A percentile compares a stretch with the other conserved stretches of the same genome.
Conservation (phyloP, 2,113 vertebrate genomes). For the Dicaeum eximium region DNA sequence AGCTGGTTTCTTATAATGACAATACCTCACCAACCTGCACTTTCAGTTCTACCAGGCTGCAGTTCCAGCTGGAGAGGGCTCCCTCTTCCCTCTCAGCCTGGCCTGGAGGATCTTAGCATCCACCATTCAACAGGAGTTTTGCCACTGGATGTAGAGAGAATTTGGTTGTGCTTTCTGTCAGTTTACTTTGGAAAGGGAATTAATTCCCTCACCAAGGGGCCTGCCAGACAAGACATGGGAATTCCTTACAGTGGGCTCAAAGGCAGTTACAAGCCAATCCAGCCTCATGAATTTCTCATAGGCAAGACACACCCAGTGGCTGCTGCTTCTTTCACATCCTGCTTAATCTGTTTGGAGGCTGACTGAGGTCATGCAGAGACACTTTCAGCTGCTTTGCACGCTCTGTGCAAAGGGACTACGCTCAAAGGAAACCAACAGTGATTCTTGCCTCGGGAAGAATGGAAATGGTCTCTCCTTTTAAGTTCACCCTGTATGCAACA, state of each 20-base stretch:
- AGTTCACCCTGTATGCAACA: neutral
- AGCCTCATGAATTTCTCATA: neutral
- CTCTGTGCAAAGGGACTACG: constrained; percentile 30
- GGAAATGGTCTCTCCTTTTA: constrained; percentile 23
- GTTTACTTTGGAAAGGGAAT: neutral
- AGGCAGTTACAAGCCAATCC: neutral
- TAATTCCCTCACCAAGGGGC: neutral
- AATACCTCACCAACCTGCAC: neutral
- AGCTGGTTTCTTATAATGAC: constrained; percentile 18
- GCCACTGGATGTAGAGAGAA: neutral
- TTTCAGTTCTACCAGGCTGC: neutral
- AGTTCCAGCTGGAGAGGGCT: neutral
- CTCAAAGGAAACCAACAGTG: constrained; percentile 17
- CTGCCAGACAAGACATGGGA: neutral
- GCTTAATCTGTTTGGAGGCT: constrained; percentile 8
- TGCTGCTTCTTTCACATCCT: neutral
- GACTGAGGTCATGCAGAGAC: constrained; percentile 30
- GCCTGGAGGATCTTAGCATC: neutral
- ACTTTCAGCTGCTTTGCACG: constrained; percentile 1
- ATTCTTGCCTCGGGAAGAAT: constrained; percentile 26
- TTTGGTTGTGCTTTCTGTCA: neutral
- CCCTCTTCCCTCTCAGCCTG: neutral
- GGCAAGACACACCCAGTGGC: neutral
- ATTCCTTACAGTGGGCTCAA: neutral
- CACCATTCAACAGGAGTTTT: neutral